Conservation (phyloP, 2,888 invertebrate genomes). For the Torymus tubicola region DNA sequence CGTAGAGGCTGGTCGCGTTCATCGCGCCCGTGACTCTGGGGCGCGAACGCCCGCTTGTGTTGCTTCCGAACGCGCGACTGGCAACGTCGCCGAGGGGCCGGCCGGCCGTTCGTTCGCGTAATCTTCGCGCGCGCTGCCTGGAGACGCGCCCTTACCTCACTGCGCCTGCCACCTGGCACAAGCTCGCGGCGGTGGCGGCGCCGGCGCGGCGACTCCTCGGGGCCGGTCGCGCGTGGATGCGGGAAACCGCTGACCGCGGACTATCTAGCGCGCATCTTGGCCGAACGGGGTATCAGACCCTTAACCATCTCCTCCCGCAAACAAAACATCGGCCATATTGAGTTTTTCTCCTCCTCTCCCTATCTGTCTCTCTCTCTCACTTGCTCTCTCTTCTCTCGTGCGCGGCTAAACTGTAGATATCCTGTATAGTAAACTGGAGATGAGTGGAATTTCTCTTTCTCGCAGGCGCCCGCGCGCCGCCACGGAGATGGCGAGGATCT, state of each 20-base stretch:
- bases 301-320: conserved; percentile 53
- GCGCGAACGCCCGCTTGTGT: too few species aligned
- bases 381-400: background rate
- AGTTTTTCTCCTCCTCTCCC: conserved; percentile 24
- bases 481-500: background rate
- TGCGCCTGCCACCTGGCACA: background rate
- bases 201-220: conserved; percentile 3
- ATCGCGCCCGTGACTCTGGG: conserved; percentile 74
- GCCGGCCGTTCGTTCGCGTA: too few species aligned
- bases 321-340: conserved; percentile 58
- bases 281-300: background rate
- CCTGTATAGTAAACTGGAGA: too few species aligned
- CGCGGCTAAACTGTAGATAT: too few species aligned
- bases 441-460: too few species aligned
- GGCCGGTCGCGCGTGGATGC: background rate
- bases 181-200: background rate
- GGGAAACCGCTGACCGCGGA: background rate
- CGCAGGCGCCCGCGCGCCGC: background rate
- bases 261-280: conserved; percentile 42
- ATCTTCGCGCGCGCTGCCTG: background rate
- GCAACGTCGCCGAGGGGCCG: too few species aligned
- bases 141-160: background rate
- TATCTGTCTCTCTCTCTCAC: background rate
- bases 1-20: conserved; percentile 90
- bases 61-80: too few species aligned